Evolutionary conservation across 2,797 vertebrate genomes (phyloP).

Genomic region (Hafferia zeledoni): DNA sequence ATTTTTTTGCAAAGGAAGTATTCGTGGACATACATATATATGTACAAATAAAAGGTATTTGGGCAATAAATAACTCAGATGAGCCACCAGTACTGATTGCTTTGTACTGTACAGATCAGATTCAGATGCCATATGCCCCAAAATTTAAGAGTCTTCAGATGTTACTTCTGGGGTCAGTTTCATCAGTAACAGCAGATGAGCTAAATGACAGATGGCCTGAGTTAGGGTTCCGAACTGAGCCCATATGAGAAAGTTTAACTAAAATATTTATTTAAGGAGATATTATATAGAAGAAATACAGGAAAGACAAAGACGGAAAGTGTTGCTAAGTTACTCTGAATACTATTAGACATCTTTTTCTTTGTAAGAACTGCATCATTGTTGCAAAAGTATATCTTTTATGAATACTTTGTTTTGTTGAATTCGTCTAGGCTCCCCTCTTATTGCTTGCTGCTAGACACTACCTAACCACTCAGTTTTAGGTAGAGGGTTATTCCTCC

Average conservation of each 20-base stretch:
- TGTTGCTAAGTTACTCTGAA: background rate
- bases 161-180: slow-evolving; percentile 2
- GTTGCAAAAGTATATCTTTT: background rate
- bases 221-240: background rate
- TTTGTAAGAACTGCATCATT: background rate
- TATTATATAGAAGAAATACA: background rate
- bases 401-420: background rate
- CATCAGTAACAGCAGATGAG: background rate
- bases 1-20: background rate
- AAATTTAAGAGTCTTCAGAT: background rate
- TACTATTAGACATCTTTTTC: background rate
- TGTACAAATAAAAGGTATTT: background rate
- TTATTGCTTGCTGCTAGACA: background rate
- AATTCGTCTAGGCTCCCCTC: background rate
- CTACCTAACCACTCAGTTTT: background rate
- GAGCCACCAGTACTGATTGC: background rate
- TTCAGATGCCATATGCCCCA: background rate
- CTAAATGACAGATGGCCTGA: background rate
- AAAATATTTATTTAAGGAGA: background rate
- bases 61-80: slow-evolving; percentile 9
- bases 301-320: background rate
- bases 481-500: background rate
- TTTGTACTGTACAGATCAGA: background rate
- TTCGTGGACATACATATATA: background rate
- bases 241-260: background rate